Conservation (phyloP, 2,888 invertebrate genomes). For the Eilema depressum region DNA sequence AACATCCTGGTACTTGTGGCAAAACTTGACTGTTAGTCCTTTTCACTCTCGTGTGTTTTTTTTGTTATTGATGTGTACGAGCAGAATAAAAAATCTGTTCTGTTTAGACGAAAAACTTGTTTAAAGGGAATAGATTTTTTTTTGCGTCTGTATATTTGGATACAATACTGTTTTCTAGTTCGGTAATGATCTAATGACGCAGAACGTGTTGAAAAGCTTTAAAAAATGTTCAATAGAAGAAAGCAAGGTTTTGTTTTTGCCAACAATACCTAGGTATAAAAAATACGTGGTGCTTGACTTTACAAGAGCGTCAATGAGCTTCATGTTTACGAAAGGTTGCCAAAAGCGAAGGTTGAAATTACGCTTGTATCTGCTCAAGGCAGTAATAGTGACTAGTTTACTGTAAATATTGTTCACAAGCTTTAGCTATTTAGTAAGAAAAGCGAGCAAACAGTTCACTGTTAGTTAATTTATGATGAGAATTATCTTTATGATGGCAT, state of each 20-base stretch:
- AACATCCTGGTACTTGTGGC: slow-evolving; percentile 75
- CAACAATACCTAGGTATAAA: slow-evolving; percentile 13
- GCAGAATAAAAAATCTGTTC: slow-evolving; percentile 5
- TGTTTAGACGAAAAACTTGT: slow-evolving; percentile 5
- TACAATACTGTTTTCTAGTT: slow-evolving; percentile 9
- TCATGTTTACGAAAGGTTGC: slow-evolving; percentile 60
- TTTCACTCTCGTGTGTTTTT: slow-evolving; percentile 55
- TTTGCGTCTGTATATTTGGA: slow-evolving; percentile 10
- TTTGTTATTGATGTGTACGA: slow-evolving; percentile 24
- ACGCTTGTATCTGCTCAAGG: slow-evolving; percentile 55
- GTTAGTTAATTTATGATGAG: slow-evolving; percentile 2
- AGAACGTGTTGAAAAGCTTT: not conserved
- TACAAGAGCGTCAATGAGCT: slow-evolving; percentile 48
- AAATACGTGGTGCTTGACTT: slow-evolving; percentile 6
- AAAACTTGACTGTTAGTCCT: slow-evolving; percentile 60
- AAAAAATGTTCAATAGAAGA: not conserved
- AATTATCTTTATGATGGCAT: not conserved
- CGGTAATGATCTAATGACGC: slow-evolving; percentile 8
- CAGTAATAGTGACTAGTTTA: slow-evolving; percentile 55
- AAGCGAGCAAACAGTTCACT: not conserved
- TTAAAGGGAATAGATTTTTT: slow-evolving; percentile 12
- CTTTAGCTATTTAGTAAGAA: not conserved
- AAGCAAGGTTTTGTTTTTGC: slow-evolving; percentile 12
- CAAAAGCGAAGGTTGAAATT: slow-evolving; percentile 57
- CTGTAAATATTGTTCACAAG: slow-evolving; percentile 37